Base-by-base conservation (phyloP, 2,797 vertebrate genomes). In the Macrochelys suwanniensis region DNA sequence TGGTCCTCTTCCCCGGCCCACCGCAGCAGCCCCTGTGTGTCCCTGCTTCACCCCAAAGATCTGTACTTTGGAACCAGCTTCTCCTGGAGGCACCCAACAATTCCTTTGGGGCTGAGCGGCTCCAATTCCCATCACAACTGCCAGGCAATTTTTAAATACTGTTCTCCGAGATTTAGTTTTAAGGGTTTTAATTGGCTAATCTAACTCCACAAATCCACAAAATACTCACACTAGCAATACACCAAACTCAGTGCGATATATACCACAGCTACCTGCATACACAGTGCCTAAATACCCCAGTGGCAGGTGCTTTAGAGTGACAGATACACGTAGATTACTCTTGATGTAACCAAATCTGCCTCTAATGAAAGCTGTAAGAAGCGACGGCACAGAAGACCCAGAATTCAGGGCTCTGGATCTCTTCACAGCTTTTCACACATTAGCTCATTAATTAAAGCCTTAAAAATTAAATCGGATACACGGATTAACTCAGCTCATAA, bases 381-480 rank as follows among this genome's bases (percentile, higher is more conserved):
- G n/a, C 21, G 11, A 25, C 21, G 6, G 68, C 19, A 42, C 45
- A 16, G 45, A 49, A 26, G 25, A 15, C 0, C 23, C 45, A 31
- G 4, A 13, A 4, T 21, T 16, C 21, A 2, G 9, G 15, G 53
- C 68, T n/a, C 42, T 74, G 0, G 0, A 31, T 61, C 9, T 10
- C 84, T 49, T 26, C 53, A 33, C 61, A 1, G 84, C 71, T 84
- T 82, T 85, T 9, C 87, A 65, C 0, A 0, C 84, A 1, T 84
- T 84, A 92, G 49, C 84, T 96, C 85, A 15, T 88, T 95, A 88
- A 93, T 93, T 80, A 91, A 88, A 96, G 90, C 54, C 82, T 93
- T 91, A 68, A 21, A 65, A 76, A 76, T 81, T 83, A 80, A 92
- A 94, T 94, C 3, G 17, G 87, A 85, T 92, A 85, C 96, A 91